Conservation (phyloP, 2,113 vertebrate genomes). For the Bambusicola thoracicus region DNA sequence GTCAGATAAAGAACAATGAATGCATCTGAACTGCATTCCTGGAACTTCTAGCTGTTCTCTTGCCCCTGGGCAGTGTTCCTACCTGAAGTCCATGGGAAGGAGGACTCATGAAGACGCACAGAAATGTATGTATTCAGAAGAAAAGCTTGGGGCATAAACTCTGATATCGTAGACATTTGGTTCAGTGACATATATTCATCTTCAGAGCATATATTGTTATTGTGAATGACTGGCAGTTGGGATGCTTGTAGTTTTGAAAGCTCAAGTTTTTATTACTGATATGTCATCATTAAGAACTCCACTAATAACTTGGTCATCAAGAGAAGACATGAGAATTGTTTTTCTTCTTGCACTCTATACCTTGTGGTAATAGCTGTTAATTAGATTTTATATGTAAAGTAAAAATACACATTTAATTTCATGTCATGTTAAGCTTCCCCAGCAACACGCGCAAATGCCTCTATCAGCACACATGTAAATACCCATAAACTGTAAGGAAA, state of each 20-base stretch:
- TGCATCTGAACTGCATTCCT: background rate
- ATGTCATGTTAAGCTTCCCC: background rate
- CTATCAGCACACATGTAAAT: background rate
- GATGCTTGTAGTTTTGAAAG: background rate
- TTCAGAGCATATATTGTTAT: background rate
- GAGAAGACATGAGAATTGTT: background rate
- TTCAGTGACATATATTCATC: background rate
- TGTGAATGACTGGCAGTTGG: background rate
- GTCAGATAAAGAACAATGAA: background rate
- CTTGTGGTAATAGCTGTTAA: background rate
- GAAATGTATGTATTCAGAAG: rapidly evolving
- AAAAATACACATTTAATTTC: background rate
- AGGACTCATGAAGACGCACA: background rate
- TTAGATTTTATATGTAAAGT: too few species aligned
- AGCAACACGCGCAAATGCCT: background rate
- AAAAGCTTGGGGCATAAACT: background rate
- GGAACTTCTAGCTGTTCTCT: background rate
- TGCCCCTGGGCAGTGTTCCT: too few species aligned
- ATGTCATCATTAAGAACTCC: background rate
- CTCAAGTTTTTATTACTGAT: background rate
- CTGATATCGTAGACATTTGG: rapidly evolving
- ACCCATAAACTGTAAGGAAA: background rate
- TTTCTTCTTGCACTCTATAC: background rate
- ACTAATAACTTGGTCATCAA: background rate
- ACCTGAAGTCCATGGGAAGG: background rate